phyloP scores from a whole-genome alignment of 1,140 invertebrate species.

The Cyphomyrmex costatus region DNA sequence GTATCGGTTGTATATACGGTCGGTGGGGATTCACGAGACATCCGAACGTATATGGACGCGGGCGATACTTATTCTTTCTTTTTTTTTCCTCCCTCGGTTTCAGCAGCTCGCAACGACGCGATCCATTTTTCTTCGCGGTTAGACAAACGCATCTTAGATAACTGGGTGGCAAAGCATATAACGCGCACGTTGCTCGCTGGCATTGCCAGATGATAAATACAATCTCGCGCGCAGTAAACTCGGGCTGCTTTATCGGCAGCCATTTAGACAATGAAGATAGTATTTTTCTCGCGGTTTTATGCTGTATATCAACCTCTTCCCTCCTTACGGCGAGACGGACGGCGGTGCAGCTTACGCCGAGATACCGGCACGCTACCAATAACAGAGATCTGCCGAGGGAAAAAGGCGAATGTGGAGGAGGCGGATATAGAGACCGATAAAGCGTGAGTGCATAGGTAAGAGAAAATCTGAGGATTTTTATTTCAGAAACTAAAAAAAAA shows the following conservation, averaged over 20 bases:
- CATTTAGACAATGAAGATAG: slow-evolving; percentile 86
- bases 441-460: slow-evolving; percentile 8
- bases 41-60: slow-evolving; percentile 38
- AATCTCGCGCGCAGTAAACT: slow-evolving; percentile 82
- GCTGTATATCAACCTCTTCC: slow-evolving; percentile 79
- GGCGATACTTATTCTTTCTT: slow-evolving; percentile 20
- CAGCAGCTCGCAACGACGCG: slow-evolving; percentile 55
- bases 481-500: slow-evolving; percentile 70
- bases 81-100: neutral
- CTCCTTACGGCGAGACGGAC: slow-evolving; percentile 42
- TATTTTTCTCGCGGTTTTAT: slow-evolving; percentile 84
- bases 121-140: slow-evolving; percentile 73
- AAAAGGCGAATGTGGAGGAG: slow-evolving; percentile 66
- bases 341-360: slow-evolving; percentile 70
- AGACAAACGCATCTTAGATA: slow-evolving; percentile 77
- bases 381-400: slow-evolving; percentile 71
- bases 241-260: slow-evolving; percentile 82
- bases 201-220: slow-evolving; percentile 82
- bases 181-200: slow-evolving; percentile 70
- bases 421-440: slow-evolving; percentile 43
- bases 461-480: slow-evolving; percentile 78
- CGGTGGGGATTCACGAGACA: slow-evolving; percentile 32
- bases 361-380: slow-evolving; percentile 79
- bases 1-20: slow-evolving; percentile 34
- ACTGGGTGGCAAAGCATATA: slow-evolving; percentile 72